Evolutionary conservation across 1,140 invertebrate species (phyloP).

Genomic region (Camponotus pennsylvanicus): DNA sequence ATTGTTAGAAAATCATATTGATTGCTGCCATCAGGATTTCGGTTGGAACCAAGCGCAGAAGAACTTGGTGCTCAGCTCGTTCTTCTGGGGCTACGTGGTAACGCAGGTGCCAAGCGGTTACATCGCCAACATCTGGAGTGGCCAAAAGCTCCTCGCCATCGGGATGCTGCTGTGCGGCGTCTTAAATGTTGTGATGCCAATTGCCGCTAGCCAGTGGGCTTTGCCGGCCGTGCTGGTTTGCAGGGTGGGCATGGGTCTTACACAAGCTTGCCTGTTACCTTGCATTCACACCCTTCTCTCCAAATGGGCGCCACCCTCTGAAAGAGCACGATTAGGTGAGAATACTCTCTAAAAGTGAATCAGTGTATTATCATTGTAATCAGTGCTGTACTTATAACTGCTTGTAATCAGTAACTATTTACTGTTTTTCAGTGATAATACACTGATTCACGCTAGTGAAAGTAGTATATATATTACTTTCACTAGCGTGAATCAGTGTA

Average conservation of each 20-base stretch:
- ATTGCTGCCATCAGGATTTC: slow-evolving; percentile 81
- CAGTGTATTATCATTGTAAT: too few species aligned
- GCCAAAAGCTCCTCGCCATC: slow-evolving; percentile 87
- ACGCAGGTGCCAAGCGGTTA: slow-evolving; percentile 88
- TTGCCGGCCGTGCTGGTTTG: slow-evolving; percentile 86
- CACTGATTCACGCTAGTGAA: too few species aligned
- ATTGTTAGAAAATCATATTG: background rate
- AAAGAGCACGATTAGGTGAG: slow-evolving; percentile 83
- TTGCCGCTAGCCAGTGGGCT: slow-evolving; percentile 77
- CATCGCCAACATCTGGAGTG: slow-evolving; percentile 86
- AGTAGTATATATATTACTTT: too few species aligned
- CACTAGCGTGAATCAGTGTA: too few species aligned
- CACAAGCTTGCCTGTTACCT: slow-evolving; percentile 89
- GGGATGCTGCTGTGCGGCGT: slow-evolving; percentile 89
- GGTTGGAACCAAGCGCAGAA: slow-evolving; percentile 87
- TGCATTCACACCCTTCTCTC: slow-evolving; percentile 89
- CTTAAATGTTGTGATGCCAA: slow-evolving; percentile 83
- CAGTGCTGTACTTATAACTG: too few species aligned
- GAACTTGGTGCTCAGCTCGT: slow-evolving; percentile 88
- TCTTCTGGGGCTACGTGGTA: slow-evolving; percentile 91
- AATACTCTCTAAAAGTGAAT: too few species aligned
- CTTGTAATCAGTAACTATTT: too few species aligned
- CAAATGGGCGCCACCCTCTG: slow-evolving; percentile 87
- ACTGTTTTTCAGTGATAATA: too few species aligned
- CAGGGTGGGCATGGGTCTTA: slow-evolving; percentile 89